A percentile compares a stretch with the other conserved stretches of the same genome.
Conservation (phyloP, 2,797 vertebrate species). For the Urophycis tenuis region DNA sequence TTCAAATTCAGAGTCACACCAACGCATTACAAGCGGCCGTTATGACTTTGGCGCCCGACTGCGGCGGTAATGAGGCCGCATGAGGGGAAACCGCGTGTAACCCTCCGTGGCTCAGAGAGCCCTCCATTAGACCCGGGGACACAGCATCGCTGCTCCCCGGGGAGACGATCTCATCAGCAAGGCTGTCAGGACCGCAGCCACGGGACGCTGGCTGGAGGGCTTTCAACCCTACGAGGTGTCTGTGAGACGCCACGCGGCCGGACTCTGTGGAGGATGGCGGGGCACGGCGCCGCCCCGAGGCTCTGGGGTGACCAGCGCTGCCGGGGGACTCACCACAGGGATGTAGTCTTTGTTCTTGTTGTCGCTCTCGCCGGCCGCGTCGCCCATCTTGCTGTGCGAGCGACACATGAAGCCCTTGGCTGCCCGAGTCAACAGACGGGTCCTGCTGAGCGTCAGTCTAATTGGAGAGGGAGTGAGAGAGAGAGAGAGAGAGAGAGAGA, state of each 20-base stretch:
- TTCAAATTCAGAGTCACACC: background rate
- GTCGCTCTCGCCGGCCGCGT: conserved; percentile 68
- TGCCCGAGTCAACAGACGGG: conserved; percentile 80
- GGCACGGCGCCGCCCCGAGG: too few species aligned
- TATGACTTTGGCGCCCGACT: background rate
- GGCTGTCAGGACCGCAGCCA: too few species aligned
- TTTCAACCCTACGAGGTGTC: too few species aligned
- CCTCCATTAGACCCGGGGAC: too few species aligned
- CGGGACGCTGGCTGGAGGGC: too few species aligned
- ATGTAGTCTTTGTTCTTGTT: conserved; percentile 84
- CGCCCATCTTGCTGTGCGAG: conserved; percentile 71
- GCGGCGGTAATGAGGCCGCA: background rate
- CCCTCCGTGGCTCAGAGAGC: too few species aligned
- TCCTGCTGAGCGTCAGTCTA: conserved; percentile 84
- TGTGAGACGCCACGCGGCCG: too few species aligned
- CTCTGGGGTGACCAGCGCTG: background rate
- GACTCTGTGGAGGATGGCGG: too few species aligned
- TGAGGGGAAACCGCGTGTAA: background rate
- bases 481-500: conserved; percentile 24
- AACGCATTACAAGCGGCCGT: background rate
- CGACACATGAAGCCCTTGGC: conserved; percentile 88
- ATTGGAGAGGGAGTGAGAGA: conserved; percentile 18
- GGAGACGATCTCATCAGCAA: background rate
- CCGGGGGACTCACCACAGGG: conserved; percentile 79
- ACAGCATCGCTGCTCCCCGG: background rate